Conservation (phyloP, 2,797 vertebrate species). For the Sebastes taczanowskii region DNA sequence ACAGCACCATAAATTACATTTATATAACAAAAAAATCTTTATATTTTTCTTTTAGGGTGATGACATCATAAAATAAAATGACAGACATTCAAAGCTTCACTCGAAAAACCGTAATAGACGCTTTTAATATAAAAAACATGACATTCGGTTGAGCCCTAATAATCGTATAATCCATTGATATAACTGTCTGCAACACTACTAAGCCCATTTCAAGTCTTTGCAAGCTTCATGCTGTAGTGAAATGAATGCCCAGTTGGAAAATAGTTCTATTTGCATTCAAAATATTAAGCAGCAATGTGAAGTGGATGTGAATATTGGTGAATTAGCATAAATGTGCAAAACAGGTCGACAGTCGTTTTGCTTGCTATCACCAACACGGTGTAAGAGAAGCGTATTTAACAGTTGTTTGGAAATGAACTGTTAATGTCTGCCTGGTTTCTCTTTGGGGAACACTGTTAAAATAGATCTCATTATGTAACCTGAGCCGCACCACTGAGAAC, state of each 20-base stretch:
- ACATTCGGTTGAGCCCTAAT: background rate
- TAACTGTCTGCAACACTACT: background rate
- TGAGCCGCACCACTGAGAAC: slow-evolving; percentile 17
- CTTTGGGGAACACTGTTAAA: slow-evolving; percentile 3
- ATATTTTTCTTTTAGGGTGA: too few species aligned
- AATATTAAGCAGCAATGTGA: background rate
- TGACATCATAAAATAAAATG: too few species aligned
- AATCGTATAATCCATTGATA: too few species aligned
- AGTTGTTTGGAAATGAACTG: background rate
- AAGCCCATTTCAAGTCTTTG: background rate
- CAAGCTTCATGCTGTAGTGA: background rate
- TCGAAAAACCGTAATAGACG: rapidly evolving
- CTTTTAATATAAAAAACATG: too few species aligned
- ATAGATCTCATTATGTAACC: slow-evolving; percentile 33
- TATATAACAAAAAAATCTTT: too few species aligned
- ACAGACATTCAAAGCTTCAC: too few species aligned
- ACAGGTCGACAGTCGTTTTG: background rate
- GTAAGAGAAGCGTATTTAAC: background rate
- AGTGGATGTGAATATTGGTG: background rate
- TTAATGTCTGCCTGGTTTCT: background rate
- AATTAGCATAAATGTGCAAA: background rate
- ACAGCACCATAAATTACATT: too few species aligned
- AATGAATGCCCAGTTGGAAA: background rate
- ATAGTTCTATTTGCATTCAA: background rate
- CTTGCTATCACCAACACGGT: background rate